Conservation (phyloP, 2,888 invertebrate species). For the Parasteatoda lunata region DNA sequence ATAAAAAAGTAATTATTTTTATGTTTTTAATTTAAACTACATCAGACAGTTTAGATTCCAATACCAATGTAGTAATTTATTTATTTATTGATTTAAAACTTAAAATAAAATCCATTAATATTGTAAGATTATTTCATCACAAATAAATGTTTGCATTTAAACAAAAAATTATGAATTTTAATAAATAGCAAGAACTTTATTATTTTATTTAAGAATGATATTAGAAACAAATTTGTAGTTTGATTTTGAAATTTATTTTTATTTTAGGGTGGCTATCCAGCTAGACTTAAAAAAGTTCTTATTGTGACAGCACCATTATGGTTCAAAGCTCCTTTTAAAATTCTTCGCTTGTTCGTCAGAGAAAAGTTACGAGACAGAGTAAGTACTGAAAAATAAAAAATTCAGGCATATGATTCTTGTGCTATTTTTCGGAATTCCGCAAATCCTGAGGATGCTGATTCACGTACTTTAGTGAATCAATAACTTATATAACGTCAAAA, state of each 20-base stretch:
- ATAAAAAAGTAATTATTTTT: too few species aligned
- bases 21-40: too few species aligned
- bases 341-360: slow-evolving; percentile 92
- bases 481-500: too few species aligned
- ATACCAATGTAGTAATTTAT: not conserved
- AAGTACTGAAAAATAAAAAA: slow-evolving; percentile 13
- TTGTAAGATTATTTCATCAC: too few species aligned
- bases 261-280: slow-evolving; percentile 85
- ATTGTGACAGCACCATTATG: slow-evolving; percentile 98
- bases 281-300: slow-evolving; percentile 95
- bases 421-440: too few species aligned
- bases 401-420: too few species aligned
- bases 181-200: not conserved
- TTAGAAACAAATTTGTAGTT: not conserved
- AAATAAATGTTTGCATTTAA: not conserved
- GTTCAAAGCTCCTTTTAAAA: slow-evolving; percentile 98
- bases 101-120: too few species aligned
- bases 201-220: too few species aligned
- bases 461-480: too few species aligned
- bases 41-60: too few species aligned
- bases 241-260: not conserved
- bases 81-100: too few species aligned
- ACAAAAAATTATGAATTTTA: not conserved
- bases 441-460: too few species aligned
- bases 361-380: slow-evolving; percentile 93